Evolutionary conservation across 2,113 vertebrate genomes (phyloP).

Genomic region (Plecotus auritus): DNA sequence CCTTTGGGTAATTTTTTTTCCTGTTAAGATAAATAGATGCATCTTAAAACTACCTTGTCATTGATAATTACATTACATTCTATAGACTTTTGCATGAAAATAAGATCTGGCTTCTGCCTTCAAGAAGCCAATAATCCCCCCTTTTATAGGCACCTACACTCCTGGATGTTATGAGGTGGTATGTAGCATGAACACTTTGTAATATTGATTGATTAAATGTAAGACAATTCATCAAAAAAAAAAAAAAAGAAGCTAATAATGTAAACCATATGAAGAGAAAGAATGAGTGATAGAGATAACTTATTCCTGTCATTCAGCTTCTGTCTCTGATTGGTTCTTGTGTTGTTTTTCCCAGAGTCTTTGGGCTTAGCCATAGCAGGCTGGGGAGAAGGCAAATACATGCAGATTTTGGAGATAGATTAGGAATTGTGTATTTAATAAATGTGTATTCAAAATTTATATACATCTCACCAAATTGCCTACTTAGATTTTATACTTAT

Average conservation of each 20-base stretch:
- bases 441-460: neutral
- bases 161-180: too few species aligned
- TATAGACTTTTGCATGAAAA: neutral
- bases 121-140: neutral
- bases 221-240: too few species aligned
- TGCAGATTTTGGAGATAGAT: neutral
- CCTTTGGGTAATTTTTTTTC: neutral
- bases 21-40: neutral
- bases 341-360: neutral
- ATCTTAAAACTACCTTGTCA: neutral
- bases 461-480: neutral
- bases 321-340: neutral
- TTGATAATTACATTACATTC: neutral
- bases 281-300: neutral
- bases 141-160: too few species aligned
- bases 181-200: too few species aligned
- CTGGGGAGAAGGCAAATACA: neutral
- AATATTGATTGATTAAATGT: too few species aligned
- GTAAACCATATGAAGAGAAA: neutral
- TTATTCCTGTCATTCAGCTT: neutral
- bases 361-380: neutral
- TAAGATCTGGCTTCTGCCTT: neutral
- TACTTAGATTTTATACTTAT: neutral
- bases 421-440: neutral
- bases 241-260: neutral